These are phyloP conservation scores for Ostrea denselamellosa DNA, from an alignment of 1,140 invertebrate species.

Conservation along the genomic window DNA sequence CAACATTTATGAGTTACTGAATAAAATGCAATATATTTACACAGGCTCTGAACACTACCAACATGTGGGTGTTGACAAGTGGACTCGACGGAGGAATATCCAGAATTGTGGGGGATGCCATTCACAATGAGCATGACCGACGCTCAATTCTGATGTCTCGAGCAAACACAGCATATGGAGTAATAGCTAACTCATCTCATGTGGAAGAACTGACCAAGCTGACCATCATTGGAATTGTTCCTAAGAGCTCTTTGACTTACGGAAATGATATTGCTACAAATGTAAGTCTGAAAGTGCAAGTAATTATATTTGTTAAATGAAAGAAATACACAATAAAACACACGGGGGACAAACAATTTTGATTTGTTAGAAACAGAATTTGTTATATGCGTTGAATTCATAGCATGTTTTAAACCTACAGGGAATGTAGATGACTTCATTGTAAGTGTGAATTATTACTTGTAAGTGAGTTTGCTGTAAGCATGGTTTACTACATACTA, in stretches of 20 bases:
- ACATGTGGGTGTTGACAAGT: conserved; percentile 79
- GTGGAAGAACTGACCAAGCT: conserved; percentile 55
- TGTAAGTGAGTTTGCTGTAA: too few species aligned
- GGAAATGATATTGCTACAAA: conserved; percentile 48
- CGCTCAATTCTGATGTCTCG: conserved; percentile 50
- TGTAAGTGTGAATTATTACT: too few species aligned
- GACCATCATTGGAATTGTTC: conserved; percentile 61
- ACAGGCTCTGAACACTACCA: conserved; percentile 75
- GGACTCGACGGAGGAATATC: conserved; percentile 75
- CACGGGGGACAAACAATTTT: too few species aligned
- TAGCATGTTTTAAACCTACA: too few species aligned
- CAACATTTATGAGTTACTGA: too few species aligned
- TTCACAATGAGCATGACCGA: conserved; percentile 68
- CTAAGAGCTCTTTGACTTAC: conserved; percentile 51
- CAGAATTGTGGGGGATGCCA: conserved; percentile 76
- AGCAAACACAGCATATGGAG: conserved; percentile 33
- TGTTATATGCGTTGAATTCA: too few species aligned
- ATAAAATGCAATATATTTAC: not conserved
- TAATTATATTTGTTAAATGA: not conserved
- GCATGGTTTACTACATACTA: too few species aligned
- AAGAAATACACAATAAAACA: too few species aligned
- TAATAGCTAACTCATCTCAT: conserved; percentile 27
- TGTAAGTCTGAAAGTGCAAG: conserved; percentile 38
- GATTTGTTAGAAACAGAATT: too few species aligned
- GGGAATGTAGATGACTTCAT: too few species aligned